Evolutionary conservation across 2,797 vertebrate species (phyloP).

Genomic region (Pseudomugil gertrudae): DNA sequence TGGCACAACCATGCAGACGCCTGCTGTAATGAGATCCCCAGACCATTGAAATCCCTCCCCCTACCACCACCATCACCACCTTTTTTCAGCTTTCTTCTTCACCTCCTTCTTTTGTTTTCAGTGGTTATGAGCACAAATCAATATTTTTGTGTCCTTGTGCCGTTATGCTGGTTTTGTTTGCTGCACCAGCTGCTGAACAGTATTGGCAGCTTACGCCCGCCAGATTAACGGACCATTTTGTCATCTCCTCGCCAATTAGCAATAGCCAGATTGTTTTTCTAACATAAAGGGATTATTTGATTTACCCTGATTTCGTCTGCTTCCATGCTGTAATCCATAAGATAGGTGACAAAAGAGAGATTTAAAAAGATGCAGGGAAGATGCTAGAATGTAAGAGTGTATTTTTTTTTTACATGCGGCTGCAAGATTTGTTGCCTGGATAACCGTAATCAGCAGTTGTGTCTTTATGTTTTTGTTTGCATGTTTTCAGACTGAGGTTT

Average conservation of each 20-base stretch:
- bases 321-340: constrained; percentile 24
- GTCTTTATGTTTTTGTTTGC: constrained; percentile 65
- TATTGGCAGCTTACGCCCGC: constrained; percentile 45
- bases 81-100: constrained; percentile 28
- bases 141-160: constrained; percentile 23
- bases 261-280: constrained; percentile 68
- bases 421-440: constrained; percentile 41
- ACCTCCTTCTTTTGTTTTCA: constrained; percentile 9
- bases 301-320: constrained; percentile 48
- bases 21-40: constrained; percentile 61
- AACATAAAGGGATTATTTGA: constrained; percentile 56
- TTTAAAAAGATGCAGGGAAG: constrained; percentile 15
- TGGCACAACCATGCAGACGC: constrained; percentile 43
- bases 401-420: constrained; percentile 16
- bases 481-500: constrained; percentile 32
- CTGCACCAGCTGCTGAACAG: constrained; percentile 56
- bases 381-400: constrained; percentile 6
- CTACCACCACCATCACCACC: not conserved
- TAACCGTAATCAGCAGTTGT: constrained; percentile 49
- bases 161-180: constrained; percentile 43
- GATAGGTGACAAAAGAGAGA: constrained; percentile 11
- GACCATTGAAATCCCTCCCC: constrained; percentile 16
- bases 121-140: constrained; percentile 15
- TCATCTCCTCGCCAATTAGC: constrained; percentile 69
- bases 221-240: constrained; percentile 67